phyloP scores from a whole-genome alignment of 1,140 invertebrate genomes.

The Tachypleus tridentatus region DNA sequence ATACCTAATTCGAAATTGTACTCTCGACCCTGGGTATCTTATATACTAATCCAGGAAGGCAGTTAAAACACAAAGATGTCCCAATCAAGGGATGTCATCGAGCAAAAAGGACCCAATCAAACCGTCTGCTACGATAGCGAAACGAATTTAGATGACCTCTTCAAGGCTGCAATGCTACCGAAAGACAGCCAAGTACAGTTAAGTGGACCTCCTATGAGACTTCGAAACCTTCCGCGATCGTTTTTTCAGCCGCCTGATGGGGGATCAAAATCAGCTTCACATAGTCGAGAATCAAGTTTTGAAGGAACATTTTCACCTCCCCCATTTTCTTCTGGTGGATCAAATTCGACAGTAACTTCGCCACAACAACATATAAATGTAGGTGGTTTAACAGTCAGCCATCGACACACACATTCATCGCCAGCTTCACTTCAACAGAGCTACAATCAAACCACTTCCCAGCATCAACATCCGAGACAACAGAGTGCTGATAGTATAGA shows the following conservation, averaged over 20 bases:
- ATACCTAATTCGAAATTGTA: too few species aligned
- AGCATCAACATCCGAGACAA: too few species aligned
- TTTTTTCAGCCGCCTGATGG: constrained; percentile 93
- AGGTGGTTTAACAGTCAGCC: constrained; percentile 40
- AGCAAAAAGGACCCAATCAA: too few species aligned
- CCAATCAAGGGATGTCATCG: too few species aligned
- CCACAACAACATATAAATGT: not conserved
- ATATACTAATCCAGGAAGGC: too few species aligned
- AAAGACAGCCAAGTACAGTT: constrained; percentile 63
- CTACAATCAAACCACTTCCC: constrained; percentile 29
- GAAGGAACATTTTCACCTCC: constrained; percentile 47
- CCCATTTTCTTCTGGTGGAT: constrained; percentile 28
- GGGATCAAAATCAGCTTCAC: constrained; percentile 71
- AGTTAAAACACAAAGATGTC: too few species aligned
- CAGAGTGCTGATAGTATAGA: too few species aligned
- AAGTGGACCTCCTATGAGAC: constrained; percentile 80
- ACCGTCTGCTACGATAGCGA: constrained; percentile 51
- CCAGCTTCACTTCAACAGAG: constrained; percentile 81
- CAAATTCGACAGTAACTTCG: too few species aligned
- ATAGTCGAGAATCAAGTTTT: constrained; percentile 79
- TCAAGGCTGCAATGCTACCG: constrained; percentile 83
- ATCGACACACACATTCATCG: constrained; percentile 88
- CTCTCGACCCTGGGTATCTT: too few species aligned
- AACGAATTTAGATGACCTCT: constrained; percentile 82
- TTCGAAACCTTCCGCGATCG: constrained; percentile 89